These are phyloP conservation scores for Oeneis ivallda DNA, from an alignment of 2,888 invertebrate genomes.

Conservation along the genomic window DNA sequence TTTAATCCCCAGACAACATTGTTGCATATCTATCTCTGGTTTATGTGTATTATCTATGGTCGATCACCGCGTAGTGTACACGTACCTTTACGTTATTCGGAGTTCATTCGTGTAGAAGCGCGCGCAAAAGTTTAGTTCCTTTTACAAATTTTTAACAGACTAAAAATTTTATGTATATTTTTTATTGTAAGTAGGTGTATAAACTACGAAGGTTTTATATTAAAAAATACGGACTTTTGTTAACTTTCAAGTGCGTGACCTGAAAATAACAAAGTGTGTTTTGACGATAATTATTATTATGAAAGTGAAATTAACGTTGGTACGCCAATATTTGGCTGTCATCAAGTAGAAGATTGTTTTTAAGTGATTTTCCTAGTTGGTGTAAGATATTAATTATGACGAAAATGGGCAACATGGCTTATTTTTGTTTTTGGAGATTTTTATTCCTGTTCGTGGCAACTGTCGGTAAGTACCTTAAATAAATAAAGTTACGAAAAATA, in stretches of 20 bases:
- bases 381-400: conserved; percentile 19
- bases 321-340: conserved; percentile 46
- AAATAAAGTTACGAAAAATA: neutral
- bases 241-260: neutral
- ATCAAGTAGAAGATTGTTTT: conserved; percentile 44
- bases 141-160: conserved; percentile 9
- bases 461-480: conserved; percentile 59
- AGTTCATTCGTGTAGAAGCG: conserved; percentile 52
- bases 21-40: too few relatives aligned
- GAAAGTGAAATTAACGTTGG: conserved; percentile 43
- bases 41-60: too few relatives aligned
- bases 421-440: conserved; percentile 58
- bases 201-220: conserved; percentile 13
- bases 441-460: conserved; percentile 55
- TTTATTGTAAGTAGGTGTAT: conserved; percentile 21
- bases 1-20: too few relatives aligned
- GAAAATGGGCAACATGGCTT: conserved; percentile 63
- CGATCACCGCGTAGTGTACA: conserved; percentile 71
- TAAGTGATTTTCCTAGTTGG: conserved; percentile 41
- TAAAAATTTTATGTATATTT: neutral
- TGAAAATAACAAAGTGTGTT: conserved; percentile 32
- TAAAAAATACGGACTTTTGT: neutral
- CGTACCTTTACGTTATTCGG: conserved; percentile 58
- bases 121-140: conserved; percentile 57
- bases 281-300: conserved; percentile 44